These are phyloP conservation scores for Pseudomyrmex cubaensis DNA, from an alignment of 1,140 invertebrate species.

Conservation along the genomic window DNA sequence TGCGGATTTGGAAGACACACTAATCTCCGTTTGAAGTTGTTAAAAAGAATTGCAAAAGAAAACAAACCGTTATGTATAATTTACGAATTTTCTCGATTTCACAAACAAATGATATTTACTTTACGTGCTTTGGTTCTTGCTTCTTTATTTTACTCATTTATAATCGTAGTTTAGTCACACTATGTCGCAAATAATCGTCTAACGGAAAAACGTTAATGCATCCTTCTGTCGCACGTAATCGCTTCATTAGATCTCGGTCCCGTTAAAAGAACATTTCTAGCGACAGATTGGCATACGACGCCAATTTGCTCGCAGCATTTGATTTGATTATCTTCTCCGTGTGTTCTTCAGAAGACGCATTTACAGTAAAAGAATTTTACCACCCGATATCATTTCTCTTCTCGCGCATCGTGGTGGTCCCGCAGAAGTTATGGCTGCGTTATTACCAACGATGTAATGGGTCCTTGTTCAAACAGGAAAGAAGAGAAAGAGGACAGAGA, in stretches of 20 bases:
- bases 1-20: neutral
- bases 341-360: conserved; percentile 24
- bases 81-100: neutral
- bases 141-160: neutral
- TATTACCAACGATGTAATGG: conserved; percentile 78
- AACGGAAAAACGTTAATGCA: conserved; percentile 26
- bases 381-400: conserved; percentile 58
- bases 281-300: conserved; percentile 39
- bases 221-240: conserved; percentile 41
- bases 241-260: conserved; percentile 49
- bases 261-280: conserved; percentile 43
- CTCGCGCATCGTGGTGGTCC: conserved; percentile 72
- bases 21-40: neutral
- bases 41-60: neutral
- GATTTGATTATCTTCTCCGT: conserved; percentile 61
- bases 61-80: neutral
- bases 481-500: neutral
- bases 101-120: neutral
- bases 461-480: neutral
- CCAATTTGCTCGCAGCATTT: conserved; percentile 60
- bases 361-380: conserved; percentile 67
- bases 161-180: conserved; percentile 4
- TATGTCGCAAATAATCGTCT: neutral
- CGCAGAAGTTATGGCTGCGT: conserved; percentile 76
- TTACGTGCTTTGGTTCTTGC: neutral